These are phyloP conservation scores for Panthera leo DNA, from an alignment of 2,113 vertebrate genomes.

Conservation along the genomic window DNA sequence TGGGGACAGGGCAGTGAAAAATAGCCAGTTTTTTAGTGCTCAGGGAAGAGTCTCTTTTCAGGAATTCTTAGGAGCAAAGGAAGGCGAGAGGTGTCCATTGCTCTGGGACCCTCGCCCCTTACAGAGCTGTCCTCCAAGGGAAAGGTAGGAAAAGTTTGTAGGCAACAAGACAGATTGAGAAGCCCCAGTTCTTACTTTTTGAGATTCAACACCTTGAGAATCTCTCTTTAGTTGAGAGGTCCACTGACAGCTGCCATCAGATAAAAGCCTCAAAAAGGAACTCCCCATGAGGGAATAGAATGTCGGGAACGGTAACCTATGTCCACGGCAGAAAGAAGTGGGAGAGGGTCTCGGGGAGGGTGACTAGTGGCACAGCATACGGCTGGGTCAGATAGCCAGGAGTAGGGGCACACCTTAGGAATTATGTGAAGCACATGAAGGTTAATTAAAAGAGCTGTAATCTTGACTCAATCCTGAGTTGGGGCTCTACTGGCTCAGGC, in stretches of 20 bases:
- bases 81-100: not conserved
- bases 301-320: not conserved
- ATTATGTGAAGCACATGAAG: too few species aligned
- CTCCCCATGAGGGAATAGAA: not conserved
- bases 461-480: not conserved
- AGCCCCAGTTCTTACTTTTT: not conserved
- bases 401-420: not conserved
- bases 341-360: not conserved
- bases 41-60: not conserved
- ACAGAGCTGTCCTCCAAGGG: not conserved
- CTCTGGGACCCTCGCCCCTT: not conserved
- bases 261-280: not conserved
- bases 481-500: not conserved
- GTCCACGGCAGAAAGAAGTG: not conserved
- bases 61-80: not conserved
- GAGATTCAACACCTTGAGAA: not conserved
- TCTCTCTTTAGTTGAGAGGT: not conserved
- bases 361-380: fast-evolving
- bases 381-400: too few species aligned
- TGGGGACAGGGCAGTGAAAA: not conserved
- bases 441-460: not conserved
- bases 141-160: not conserved
- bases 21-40: not conserved
- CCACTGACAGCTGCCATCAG: not conserved
- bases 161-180: not conserved